Evolutionary conservation across 2,113 vertebrate genomes (phyloP).

Genomic region (Toxotes chatareus): DNA sequence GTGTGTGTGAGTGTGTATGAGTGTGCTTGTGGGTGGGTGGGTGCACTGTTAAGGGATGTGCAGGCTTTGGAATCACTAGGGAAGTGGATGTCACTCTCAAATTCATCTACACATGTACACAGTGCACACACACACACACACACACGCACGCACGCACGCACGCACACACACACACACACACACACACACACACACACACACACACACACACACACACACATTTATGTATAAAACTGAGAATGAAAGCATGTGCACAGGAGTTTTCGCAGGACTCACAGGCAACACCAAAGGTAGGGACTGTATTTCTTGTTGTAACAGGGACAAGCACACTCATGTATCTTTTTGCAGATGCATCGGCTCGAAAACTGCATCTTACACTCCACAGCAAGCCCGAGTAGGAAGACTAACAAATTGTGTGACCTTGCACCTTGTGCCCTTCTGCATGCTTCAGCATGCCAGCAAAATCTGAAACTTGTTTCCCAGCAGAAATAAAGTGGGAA

Average conservation of each 20-base stretch:
- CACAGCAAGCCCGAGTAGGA: not conserved
- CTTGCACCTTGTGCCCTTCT: not conserved
- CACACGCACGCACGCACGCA: not conserved
- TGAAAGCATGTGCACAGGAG: constrained; percentile 10
- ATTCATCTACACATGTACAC: constrained; percentile 63
- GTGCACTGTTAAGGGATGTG: constrained; percentile 40
- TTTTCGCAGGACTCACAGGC: not conserved
- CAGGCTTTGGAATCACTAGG: constrained; percentile 66
- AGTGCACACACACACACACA: not conserved
- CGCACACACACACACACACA: not conserved
- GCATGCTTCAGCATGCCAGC: constrained; percentile 1
- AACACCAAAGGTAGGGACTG: not conserved
- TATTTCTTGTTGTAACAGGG: constrained; percentile 22
- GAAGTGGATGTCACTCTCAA: constrained; percentile 73
- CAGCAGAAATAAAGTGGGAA: not conserved
- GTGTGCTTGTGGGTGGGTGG: constrained; percentile 1
- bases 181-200: not conserved
- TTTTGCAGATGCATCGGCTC: not conserved
- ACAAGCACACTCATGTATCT: constrained; percentile 17
- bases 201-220: not conserved
- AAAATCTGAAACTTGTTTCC: constrained; percentile 18
- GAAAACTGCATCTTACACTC: constrained; percentile 25
- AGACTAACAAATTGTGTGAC: constrained; percentile 9
- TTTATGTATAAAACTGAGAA: not conserved
- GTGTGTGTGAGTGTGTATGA: not conserved